A percentile compares a stretch with the other conserved stretches of the same genome.
phyloP scores from a whole-genome alignment of 2,113 vertebrate species.

The Murina feae region DNA sequence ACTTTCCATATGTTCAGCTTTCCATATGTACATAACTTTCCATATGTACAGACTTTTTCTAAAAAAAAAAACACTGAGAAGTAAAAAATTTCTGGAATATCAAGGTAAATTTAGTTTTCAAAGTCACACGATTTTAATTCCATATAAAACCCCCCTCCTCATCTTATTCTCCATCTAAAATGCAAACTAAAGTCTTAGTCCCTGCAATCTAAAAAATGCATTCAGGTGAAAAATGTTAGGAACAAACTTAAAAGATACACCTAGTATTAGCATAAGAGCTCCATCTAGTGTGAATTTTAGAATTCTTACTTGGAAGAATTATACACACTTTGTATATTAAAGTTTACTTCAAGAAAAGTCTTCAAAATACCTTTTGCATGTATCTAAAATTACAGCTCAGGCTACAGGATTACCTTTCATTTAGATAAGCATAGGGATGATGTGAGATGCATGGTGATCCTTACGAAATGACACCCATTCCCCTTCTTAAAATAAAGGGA shows the following conservation, averaged over 20 bases:
- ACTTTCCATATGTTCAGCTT: not conserved
- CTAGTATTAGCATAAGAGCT: constrained; percentile 60
- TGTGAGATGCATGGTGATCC: not conserved
- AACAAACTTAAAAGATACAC: not conserved
- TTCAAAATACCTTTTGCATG: not conserved
- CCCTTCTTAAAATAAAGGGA: not conserved
- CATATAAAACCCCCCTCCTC: not conserved
- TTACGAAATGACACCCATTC: not conserved
- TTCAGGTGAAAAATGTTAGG: not conserved
- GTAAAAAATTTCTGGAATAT: not conserved
- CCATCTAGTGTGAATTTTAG: constrained; percentile 71
- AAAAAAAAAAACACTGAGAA: not conserved
- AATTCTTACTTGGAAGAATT: constrained; percentile 30
- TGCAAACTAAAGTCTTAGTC: not conserved
- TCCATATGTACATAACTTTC: not conserved
- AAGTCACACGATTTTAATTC: constrained; percentile 9
- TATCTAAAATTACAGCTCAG: not conserved
- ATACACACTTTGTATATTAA: not conserved
- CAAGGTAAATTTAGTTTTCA: constrained; percentile 9
- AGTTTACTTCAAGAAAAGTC: not conserved
- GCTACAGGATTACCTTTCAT: not conserved
- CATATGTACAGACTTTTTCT: not conserved
- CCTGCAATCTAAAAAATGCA: not conserved
- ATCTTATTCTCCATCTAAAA: not conserved
- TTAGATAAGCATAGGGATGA: not conserved